Evolutionary conservation across 2,797 vertebrate species (phyloP), one percentile per base, ranked within the genome.

Genomic region (Channa striata): DNA sequence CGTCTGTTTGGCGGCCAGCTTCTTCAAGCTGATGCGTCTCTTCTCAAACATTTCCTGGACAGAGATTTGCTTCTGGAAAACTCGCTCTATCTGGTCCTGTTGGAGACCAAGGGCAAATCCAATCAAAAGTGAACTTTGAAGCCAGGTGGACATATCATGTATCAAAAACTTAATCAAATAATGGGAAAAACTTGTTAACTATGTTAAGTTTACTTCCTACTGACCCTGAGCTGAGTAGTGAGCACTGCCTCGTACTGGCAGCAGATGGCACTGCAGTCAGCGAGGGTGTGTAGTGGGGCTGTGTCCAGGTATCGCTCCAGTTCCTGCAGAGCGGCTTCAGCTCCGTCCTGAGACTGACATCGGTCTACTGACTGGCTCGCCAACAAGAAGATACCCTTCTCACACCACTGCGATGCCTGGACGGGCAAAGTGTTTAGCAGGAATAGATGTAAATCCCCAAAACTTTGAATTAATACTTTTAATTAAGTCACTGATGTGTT

Each of bases 11-110:
- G 97, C 97, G 0, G 98, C 97, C 44, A 99, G 93, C 82, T 99
- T 99, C 92, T 96, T 97, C 77, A 99, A 94, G 87, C 97, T 98
- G 58, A 96, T 67, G 76, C 95, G 95, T 36, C 98, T 91, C 86
- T 97, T 97, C 75, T 97, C 96, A 78, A 99, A 99, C 96, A 99
- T 99, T 89, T 98, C 97, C 90, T 97, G 95, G 80, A 96, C 96
- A 0, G 95, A 97, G 74, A 92, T 93, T 61, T 99, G 97, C 91
- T 99, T 99, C 91, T 96, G 96, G 84, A 97, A 97, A 84, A 96
- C 96, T 52, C 88, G 94, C 73, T 96, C 95, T 20, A 99, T 92
- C n/a, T 95, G 97, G 8, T 96, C 96, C 97, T 99, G 89, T 12
- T 13, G 60, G 59, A 34, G 7, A 11, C 3, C 17, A 19, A 51